phyloP scores from a whole-genome alignment of 2,888 invertebrate genomes.

The Cantharis lateralis region DNA sequence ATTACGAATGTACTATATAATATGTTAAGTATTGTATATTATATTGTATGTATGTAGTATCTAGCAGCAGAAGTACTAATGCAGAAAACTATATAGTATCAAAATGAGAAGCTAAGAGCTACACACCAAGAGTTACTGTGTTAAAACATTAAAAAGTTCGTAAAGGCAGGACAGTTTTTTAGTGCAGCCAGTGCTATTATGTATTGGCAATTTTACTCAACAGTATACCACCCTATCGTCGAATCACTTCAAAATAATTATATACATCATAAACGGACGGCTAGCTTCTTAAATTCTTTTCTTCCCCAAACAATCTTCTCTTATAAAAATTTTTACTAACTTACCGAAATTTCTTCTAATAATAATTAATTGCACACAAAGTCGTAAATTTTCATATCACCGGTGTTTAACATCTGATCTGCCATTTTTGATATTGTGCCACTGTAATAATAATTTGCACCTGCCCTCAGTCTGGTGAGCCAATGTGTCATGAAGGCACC shows the following conservation, averaged over 20 bases:
- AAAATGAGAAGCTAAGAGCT: conserved; percentile 55
- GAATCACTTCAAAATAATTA: conserved; percentile 37
- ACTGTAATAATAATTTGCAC: conserved; percentile 44
- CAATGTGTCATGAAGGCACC: conserved; percentile 54
- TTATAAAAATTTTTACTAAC: neutral
- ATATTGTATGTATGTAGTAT: conserved; percentile 28
- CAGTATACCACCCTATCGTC: conserved; percentile 45
- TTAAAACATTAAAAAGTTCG: conserved; percentile 32
- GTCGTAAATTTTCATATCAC: conserved; percentile 14
- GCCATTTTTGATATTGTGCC: conserved; percentile 26
- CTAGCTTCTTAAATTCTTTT: conserved; percentile 44
- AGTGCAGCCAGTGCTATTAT: conserved; percentile 40
- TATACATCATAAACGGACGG: conserved; percentile 49
- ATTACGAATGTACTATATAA: conserved; percentile 43
- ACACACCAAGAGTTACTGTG: conserved; percentile 51
- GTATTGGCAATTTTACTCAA: conserved; percentile 43
- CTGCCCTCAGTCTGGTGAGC: conserved; percentile 54
- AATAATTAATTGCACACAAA: neutral
- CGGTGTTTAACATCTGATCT: conserved; percentile 5
- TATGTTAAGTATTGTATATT: conserved; percentile 18
- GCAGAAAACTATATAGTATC: conserved; percentile 52
- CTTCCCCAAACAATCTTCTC: conserved; percentile 8
- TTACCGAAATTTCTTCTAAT: neutral
- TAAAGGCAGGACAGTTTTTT: conserved; percentile 54
- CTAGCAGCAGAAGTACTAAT: conserved; percentile 39